Evolutionary conservation across 2,797 vertebrate genomes (phyloP).

Genomic region (Oreonectes daqikongensis): DNA sequence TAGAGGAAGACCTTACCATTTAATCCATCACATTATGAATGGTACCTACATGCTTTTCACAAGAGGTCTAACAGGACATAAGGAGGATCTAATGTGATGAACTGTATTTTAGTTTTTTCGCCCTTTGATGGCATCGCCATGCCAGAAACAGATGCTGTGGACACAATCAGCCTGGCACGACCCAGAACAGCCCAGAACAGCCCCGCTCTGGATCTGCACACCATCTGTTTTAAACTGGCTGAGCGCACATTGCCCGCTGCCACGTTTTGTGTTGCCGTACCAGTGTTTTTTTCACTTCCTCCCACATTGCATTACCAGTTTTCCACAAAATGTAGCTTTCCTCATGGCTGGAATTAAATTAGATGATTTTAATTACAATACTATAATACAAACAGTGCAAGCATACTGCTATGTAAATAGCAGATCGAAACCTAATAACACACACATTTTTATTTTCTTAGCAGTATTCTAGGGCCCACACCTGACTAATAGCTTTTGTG

Average conservation of each 20-base stretch:
- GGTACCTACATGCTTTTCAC: neutral
- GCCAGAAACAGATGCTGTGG: slow-evolving; percentile 72
- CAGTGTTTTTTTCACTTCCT: slow-evolving; percentile 25
- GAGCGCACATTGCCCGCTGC: slow-evolving; percentile 58
- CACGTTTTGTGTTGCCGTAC: slow-evolving; percentile 55
- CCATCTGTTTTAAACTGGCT: slow-evolving; percentile 74
- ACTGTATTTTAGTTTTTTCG: slow-evolving; percentile 20
- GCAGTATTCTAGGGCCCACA: neutral
- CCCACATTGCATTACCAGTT: slow-evolving; percentile 31
- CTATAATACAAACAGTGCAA: slow-evolving; percentile 4
- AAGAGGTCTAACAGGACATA: neutral
- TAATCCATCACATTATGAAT: neutral
- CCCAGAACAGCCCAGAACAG: slow-evolving; percentile 65
- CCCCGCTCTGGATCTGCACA: slow-evolving; percentile 68
- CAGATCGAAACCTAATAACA: slow-evolving; percentile 22
- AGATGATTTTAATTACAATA: slow-evolving; percentile 24
- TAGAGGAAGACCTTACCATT: too few species aligned
- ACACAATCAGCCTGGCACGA: slow-evolving; percentile 65
- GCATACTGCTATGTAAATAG: slow-evolving; percentile 20
- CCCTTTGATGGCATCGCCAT: slow-evolving; percentile 57
- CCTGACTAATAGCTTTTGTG: slow-evolving; percentile 1
- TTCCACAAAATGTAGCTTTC: slow-evolving; percentile 24
- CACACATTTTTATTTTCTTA: neutral
- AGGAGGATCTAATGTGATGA: slow-evolving; percentile 23
- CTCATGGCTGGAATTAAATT: slow-evolving; percentile 31